phyloP scores from a whole-genome alignment of 2,113 vertebrate genomes.

The Barnardius zonarius region DNA sequence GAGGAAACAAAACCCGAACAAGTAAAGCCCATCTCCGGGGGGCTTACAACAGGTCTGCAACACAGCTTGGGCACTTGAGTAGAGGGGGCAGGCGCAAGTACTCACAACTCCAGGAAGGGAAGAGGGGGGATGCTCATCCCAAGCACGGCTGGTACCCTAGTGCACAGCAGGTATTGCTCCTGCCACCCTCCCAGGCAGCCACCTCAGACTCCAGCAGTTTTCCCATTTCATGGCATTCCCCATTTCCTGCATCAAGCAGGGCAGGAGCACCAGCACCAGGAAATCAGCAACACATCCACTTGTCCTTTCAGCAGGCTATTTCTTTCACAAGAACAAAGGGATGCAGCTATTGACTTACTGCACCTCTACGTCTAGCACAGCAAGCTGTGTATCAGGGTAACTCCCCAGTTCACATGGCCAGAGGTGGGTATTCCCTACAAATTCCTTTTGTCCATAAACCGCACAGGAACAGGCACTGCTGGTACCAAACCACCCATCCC shows the following conservation, averaged over 20 bases:
- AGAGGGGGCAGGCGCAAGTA: rapidly evolving
- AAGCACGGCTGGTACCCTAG: not conserved
- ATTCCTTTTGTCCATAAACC: rapidly evolving
- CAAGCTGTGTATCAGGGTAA: rapidly evolving
- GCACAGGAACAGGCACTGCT: rapidly evolving
- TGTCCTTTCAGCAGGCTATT: not conserved
- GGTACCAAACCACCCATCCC: not conserved
- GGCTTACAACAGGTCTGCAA: not conserved
- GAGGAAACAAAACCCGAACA: slow-evolving; percentile 25
- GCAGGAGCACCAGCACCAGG: not conserved
- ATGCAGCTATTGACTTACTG: not conserved
- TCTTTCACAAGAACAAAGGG: not conserved
- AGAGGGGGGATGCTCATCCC: not conserved
- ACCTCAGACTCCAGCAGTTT: rapidly evolving
- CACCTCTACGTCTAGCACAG: not conserved
- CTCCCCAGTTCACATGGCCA: not conserved
- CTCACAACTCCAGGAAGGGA: rapidly evolving
- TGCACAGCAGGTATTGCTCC: not conserved
- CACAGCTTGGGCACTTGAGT: not conserved
- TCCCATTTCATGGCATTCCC: not conserved
- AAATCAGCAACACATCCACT: not conserved
- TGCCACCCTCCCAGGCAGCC: not conserved
- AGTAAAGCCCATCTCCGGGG: not conserved
- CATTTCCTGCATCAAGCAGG: not conserved
- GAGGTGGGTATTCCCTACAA: not conserved